phyloP scores from a whole-genome alignment of 2,797 vertebrate species.

The Cercopithecus mitis region DNA sequence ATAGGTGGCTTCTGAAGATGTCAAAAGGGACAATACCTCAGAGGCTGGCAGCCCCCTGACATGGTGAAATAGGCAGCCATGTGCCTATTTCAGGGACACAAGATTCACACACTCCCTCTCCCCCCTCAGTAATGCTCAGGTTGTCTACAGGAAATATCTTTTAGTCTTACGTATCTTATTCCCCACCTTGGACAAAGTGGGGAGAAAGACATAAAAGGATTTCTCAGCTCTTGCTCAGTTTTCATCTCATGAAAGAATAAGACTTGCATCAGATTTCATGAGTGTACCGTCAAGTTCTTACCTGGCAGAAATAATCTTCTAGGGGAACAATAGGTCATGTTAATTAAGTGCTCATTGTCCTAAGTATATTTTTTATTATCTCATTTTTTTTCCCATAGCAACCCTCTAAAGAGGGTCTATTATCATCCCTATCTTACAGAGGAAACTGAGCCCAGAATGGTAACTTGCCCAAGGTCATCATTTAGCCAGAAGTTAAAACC shows the following conservation, averaged over 20 bases:
- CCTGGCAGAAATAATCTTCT: not conserved
- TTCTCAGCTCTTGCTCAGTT: not conserved
- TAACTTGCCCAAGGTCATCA: not conserved
- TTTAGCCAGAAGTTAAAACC: not conserved
- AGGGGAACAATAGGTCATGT: not conserved
- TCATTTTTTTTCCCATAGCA: not conserved
- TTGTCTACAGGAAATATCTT: not conserved
- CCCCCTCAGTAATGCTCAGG: not conserved
- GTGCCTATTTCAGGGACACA: not conserved
- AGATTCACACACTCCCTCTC: not conserved
- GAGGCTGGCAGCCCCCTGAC: not conserved
- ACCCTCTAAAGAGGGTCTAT: not conserved
- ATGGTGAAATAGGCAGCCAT: not conserved
- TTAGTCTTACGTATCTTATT: not conserved
- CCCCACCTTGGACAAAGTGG: not conserved
- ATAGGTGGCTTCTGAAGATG: not conserved
- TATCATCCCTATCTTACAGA: not conserved
- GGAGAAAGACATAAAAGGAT: not conserved
- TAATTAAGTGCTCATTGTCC: not conserved
- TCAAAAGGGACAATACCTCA: not conserved
- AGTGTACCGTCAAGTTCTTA: not conserved
- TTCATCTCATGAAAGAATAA: conserved; percentile 27
- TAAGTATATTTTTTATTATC: not conserved
- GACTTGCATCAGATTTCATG: not conserved
- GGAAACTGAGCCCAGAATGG: not conserved